Conservation (phyloP, 1,140 invertebrate species). For the Oedothorax gibbosus region DNA sequence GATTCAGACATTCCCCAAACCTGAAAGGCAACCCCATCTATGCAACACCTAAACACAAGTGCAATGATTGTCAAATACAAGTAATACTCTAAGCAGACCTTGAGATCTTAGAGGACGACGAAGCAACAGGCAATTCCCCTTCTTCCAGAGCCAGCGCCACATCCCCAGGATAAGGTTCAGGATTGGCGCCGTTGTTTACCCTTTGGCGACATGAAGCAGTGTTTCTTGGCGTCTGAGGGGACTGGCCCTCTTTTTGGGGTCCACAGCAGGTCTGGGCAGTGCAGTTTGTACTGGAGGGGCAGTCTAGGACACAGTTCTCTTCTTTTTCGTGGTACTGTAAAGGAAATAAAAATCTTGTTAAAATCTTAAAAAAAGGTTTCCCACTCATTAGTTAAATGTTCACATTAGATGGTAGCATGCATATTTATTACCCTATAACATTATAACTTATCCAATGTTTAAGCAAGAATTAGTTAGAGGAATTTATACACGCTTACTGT, state of each 20-base stretch:
- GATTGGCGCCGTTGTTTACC: conserved; percentile 36
- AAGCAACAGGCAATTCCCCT: conserved; percentile 20
- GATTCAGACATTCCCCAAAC: no score
- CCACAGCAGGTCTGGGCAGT: conserved; percentile 63
- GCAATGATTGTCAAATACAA: conserved; percentile 11
- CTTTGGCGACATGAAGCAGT: conserved; percentile 53
- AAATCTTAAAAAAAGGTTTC: no score
- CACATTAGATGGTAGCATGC: no score
- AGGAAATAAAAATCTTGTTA: neutral
- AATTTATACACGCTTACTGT: no score
- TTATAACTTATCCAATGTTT: no score
- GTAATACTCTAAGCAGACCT: conserved; percentile 20
- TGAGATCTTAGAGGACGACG: conserved; percentile 11
- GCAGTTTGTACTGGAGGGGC: conserved; percentile 62
- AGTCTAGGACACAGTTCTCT: conserved; percentile 62
- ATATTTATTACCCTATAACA: no score
- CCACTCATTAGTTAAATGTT: no score
- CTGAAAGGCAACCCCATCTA: no score
- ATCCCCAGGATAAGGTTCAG: conserved; percentile 38
- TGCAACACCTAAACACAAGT: neutral
- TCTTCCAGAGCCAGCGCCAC: conserved; percentile 41
- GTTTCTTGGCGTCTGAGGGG: conserved; percentile 49
- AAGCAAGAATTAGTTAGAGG: no score
- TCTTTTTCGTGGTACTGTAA: conserved; percentile 58
- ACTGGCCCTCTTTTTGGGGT: conserved; percentile 59